A percentile compares a stretch with the other conserved stretches of the same genome.
phyloP scores from a whole-genome alignment of 2,113 vertebrate species.

The Nothocercus julius region DNA sequence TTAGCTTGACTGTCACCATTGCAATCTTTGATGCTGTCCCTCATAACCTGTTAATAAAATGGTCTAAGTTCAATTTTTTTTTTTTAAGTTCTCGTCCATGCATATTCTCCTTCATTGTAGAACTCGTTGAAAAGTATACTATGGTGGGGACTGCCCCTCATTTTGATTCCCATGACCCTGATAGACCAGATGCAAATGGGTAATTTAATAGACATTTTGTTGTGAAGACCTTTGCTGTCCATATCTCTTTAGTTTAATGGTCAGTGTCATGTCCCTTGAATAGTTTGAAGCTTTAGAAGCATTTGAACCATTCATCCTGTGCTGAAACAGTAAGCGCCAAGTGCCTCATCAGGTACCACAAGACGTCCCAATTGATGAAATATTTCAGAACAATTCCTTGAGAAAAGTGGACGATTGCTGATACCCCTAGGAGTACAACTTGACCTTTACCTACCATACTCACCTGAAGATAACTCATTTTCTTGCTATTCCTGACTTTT shows the following conservation, averaged over 20 bases:
- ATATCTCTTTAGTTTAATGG: neutral
- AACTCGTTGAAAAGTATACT: neutral
- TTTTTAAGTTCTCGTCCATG: neutral
- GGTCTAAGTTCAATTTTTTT: neutral
- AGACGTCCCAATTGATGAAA: neutral
- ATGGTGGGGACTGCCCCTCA: too few relatives aligned
- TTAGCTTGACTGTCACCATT: neutral
- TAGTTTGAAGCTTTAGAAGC: neutral
- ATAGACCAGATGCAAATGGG: neutral
- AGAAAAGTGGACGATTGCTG: neutral
- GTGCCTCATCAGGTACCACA: neutral
- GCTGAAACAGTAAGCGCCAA: neutral
- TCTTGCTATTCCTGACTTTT: neutral
- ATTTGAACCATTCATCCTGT: accelerated
- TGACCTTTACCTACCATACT: neutral
- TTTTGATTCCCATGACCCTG: neutral
- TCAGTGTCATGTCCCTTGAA: neutral
- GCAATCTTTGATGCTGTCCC: neutral
- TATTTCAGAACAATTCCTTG: neutral
- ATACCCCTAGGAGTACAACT: neutral
- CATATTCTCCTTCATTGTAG: neutral
- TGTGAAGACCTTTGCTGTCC: neutral
- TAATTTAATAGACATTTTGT: neutral
- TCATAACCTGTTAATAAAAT: neutral
- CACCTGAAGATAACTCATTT: neutral